Base-by-base conservation (phyloP, 1,140 invertebrate genomes). In the Tribolium madens region DNA sequence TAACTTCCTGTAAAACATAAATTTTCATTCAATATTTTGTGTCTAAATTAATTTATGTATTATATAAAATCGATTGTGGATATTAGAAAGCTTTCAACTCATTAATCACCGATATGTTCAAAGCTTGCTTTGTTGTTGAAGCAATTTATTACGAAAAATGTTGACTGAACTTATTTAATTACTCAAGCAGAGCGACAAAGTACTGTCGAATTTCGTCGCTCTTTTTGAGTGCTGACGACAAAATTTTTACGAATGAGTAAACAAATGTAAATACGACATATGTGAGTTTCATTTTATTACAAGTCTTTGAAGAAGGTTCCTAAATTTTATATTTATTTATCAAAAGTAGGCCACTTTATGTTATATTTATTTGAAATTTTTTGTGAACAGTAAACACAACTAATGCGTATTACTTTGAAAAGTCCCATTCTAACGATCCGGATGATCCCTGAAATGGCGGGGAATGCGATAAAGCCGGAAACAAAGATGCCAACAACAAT, bases 61-160 rank as follows among this genome's bases (percentile, higher is more conserved):
- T 64, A 4, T 21, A 17, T 6, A 21, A 17, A 33, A 64, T 64
- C 57, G 57, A 64, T 64, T 33, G 9, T n/a, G 21, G 6, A 14
- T 64, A 64, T 33, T 12, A 33, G 10, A 14, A 33, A 64, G 57
- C 57, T 64, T 33, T 42, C 57, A 64, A 31, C 31, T 33, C 57
- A 64, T 64, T 64, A 64, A 64, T 64, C 26, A 64, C 31, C 26
- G 13, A 64, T 64, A 14, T 33, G n/a, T 33, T 64, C 48, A 50
- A 42, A 64, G 57, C 57, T 64, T 64, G 57, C 57, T 12, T 64
- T 64, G 26, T 64, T 64, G 57, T 33, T 12, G 7, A 33, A 64
- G n/a, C 36, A 42, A 42, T 15, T 64, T 64, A 12, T 64, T 12
- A 33, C 31, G 57, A 64, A 64, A 64, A 64, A 64, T n/a, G 57